Conservation (phyloP, 2,888 invertebrate genomes). For the Conus canariensis region DNA sequence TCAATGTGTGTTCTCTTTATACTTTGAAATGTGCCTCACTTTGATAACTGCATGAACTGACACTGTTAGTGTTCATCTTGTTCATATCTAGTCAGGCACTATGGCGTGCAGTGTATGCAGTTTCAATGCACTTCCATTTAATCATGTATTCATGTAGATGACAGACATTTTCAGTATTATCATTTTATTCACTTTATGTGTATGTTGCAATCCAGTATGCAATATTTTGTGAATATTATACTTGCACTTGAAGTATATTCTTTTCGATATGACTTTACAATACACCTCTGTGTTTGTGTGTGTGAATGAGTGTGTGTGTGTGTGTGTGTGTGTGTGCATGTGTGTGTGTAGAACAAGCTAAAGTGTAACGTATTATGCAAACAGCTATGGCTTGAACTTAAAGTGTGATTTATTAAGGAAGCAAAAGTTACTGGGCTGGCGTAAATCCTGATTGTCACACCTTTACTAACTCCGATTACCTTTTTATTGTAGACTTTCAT, state of each 20-base stretch:
- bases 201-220: constrained; percentile 4
- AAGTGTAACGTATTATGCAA: no score
- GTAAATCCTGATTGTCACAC: no score
- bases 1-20: no score
- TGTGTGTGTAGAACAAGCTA: neutral
- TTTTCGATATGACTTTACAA: no score
- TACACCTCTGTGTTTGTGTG: neutral
- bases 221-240: constrained; percentile 15
- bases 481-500: no score
- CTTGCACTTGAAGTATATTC: neutral
- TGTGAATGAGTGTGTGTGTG: neutral
- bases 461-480: no score
- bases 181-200: neutral
- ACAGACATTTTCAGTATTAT: neutral
- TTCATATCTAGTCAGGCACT: constrained; percentile 17
- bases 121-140: constrained; percentile 26
- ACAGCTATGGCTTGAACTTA: no score
- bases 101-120: constrained; percentile 13
- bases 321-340: neutral
- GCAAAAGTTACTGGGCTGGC: no score
- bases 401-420: no score
- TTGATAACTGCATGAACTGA: neutral
- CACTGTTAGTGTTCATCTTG: neutral
- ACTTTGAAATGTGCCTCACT: neutral
- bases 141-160: neutral